phyloP scores from a whole-genome alignment of 2,888 invertebrate species.

The Notodonta ziczac region DNA sequence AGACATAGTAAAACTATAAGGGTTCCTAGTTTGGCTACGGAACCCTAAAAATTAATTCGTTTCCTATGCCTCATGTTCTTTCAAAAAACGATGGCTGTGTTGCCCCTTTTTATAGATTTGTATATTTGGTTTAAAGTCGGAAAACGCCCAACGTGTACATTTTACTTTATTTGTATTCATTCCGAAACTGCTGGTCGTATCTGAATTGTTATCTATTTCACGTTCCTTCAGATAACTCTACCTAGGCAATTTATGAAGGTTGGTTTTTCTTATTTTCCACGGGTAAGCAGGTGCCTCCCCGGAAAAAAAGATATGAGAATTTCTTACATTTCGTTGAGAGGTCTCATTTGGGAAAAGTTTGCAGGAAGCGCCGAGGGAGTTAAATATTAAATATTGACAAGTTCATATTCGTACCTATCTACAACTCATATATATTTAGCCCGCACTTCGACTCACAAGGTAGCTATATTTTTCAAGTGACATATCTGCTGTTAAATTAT shows the following conservation, averaged over 20 bases:
- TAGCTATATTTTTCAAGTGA: too few species aligned
- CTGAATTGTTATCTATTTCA: constrained; percentile 28
- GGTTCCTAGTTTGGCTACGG: too few species aligned
- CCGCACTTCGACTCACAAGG: background rate
- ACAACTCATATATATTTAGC: background rate
- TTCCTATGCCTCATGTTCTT: background rate
- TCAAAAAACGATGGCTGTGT: background rate
- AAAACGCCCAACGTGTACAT: constrained; percentile 15
- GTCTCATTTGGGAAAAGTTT: constrained; percentile 29
- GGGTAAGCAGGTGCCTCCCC: constrained; percentile 20
- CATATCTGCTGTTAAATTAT: too few species aligned
- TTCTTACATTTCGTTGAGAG: constrained; percentile 25
- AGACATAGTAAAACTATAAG: too few species aligned
- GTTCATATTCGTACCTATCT: too few species aligned
- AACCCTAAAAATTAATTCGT: too few species aligned
- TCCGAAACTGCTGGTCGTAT: constrained; percentile 29
- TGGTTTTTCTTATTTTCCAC: constrained; percentile 27
- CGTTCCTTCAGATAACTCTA: constrained; percentile 20
- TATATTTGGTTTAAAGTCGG: constrained; percentile 16
- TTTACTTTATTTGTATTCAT: constrained; percentile 21
- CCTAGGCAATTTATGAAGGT: constrained; percentile 27
- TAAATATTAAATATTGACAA: constrained; percentile 24
- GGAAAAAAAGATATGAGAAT: constrained; percentile 23
- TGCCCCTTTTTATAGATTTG: too few species aligned
- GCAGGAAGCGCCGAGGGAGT: constrained; percentile 26